Percentiles rank a stretch among this genome's conserved stretches.
phyloP scores from a whole-genome alignment of 2,888 invertebrate genomes.

The Tiliacea aurago region DNA sequence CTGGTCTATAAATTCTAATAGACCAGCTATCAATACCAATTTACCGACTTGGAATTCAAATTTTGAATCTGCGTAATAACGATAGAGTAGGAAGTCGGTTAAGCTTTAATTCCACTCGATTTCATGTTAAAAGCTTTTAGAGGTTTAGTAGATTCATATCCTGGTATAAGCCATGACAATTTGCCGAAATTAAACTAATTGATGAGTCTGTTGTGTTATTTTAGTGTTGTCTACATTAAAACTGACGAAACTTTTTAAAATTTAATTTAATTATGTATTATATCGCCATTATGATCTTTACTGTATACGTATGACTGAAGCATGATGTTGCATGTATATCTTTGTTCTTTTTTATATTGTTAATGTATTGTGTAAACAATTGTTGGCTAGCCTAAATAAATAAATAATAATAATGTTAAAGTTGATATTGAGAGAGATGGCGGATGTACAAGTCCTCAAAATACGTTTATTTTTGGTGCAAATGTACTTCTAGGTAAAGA shows the following conservation, averaged over 20 bases:
- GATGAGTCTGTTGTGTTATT: not conserved
- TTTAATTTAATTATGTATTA: not conserved
- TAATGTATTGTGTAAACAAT: no score
- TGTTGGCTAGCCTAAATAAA: no score
- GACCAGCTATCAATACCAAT: slow-evolving; percentile 44
- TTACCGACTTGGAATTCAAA: slow-evolving; percentile 43
- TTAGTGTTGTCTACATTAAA: not conserved
- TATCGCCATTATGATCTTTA: not conserved
- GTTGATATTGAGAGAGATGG: not conserved
- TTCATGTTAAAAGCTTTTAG: slow-evolving; percentile 47
- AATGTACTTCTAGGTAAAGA: not conserved
- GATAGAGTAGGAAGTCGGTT: slow-evolving; percentile 36
- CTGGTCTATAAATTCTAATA: slow-evolving; percentile 34
- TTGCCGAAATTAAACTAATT: slow-evolving; percentile 1
- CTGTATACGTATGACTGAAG: no score
- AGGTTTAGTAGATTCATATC: slow-evolving; percentile 29
- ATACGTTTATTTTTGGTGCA: not conserved
- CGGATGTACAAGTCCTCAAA: not conserved
- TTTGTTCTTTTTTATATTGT: no score
- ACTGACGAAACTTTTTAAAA: not conserved
- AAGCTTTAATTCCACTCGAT: slow-evolving; percentile 32
- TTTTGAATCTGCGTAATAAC: slow-evolving; percentile 36
- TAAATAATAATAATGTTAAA: no score
- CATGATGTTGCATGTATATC: no score
- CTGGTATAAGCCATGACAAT: slow-evolving; percentile 1